Evolutionary conservation across 2,888 invertebrate species (phyloP).

Genomic region (Morpho deidamia): DNA sequence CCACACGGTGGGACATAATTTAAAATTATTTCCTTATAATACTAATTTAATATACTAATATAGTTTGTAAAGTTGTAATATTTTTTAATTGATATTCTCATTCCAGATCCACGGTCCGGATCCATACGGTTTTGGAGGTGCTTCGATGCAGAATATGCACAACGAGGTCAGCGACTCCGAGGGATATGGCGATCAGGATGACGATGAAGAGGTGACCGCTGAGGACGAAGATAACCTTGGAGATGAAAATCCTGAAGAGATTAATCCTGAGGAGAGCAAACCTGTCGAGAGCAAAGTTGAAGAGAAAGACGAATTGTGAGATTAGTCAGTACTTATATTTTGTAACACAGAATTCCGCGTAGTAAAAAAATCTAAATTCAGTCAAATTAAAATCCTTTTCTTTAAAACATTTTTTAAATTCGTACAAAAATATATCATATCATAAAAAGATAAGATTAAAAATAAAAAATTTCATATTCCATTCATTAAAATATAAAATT

Average conservation of each 20-base stretch:
- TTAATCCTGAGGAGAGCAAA: slow-evolving; percentile 4
- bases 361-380: no score
- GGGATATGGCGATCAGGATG: slow-evolving; percentile 26
- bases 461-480: no score
- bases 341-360: no score
- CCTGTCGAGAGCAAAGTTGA: not conserved
- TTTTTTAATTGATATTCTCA: not conserved
- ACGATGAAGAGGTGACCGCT: slow-evolving; percentile 26
- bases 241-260: slow-evolving; percentile 14
- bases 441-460: no score
- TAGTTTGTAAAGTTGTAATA: no score
- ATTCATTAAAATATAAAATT: no score
- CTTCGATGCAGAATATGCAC: slow-evolving; percentile 26
- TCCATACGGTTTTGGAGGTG: slow-evolving; percentile 64
- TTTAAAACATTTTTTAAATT: no score
- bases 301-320: slow-evolving; percentile 43
- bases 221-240: slow-evolving; percentile 21
- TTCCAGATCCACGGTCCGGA: slow-evolving; percentile 61
- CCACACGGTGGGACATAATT: no score
- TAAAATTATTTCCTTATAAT: no score
- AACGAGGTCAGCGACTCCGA: slow-evolving; percentile 28
- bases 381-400: no score
- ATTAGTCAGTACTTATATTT: not conserved
- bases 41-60: no score
- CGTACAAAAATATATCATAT: no score